Base-by-base conservation (phyloP, 1,140 invertebrate species). In the Delia radicum region DNA sequence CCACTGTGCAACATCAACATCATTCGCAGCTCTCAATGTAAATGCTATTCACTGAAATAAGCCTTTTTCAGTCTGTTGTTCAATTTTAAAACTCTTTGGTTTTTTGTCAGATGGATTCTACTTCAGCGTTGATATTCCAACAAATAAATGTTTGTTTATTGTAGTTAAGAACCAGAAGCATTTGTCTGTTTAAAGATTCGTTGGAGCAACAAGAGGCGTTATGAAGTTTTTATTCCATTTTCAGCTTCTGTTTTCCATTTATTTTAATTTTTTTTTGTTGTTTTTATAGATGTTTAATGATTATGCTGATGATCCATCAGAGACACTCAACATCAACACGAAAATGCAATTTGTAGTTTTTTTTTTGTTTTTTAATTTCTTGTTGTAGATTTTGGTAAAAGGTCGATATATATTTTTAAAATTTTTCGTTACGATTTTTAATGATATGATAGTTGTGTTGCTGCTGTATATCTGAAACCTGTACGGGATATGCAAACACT, bases 291-390 rank as follows among this genome's bases (percentile, higher is more conserved):
- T 69, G 65, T 69, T 69, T 69, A 69, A 69, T 69, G 65, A 69
- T 69, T 69, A 69, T 69, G 65, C 65, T 63, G 62, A 27, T 63
- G 65, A 69, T 69, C 65, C 65, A 69, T 69, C 65, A 69, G 65
- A 69, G 65, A 69, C 65, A 69, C 65, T 69, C 65, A 69, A 69
- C 65, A 13, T 69, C 65, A 69, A 69, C 65, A 69, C 24, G 65
- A 33, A 69, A 69, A 69, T 69, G 65, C 65, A 69, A 69, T 69
- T 69, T 69, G 65, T 33, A 21, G 48, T 55, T 55, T 55, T 21
- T 55, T 18, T 55, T 55, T 55, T 21, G 48, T 18, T 18, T 3
- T 2, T 48, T 18, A 3, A 5, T 18, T 15, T 48, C 18, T 55
- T n/a, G 18, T 55, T 55, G n/a, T n/a, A n/a, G n/a, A n/a, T n/a